Conservation (phyloP, 2,888 invertebrate species). For the Shargacucullia verbasci region DNA sequence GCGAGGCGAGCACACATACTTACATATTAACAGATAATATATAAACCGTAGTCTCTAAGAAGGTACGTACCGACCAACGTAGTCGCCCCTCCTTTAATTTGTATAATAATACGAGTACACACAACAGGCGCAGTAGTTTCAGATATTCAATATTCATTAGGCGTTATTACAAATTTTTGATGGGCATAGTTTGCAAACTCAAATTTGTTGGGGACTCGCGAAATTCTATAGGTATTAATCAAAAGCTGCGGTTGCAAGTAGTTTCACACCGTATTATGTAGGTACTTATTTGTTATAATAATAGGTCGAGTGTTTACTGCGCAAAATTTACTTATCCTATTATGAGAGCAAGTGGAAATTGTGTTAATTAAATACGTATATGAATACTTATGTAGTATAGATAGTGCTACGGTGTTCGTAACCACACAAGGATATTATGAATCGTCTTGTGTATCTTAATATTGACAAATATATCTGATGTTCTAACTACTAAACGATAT, state of each 20-base stretch:
- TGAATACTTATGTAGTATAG: neutral
- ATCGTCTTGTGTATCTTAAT: neutral
- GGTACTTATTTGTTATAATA: conserved; percentile 9
- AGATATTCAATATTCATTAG: conserved; percentile 76
- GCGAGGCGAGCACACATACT: conserved; percentile 62
- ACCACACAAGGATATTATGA: neutral
- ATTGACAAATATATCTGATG: too few relatives aligned
- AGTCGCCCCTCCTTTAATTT: conserved; percentile 66
- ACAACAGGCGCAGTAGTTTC: conserved; percentile 62
- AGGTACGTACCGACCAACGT: conserved; percentile 49
- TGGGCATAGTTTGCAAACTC: conserved; percentile 67
- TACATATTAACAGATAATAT: conserved; percentile 42
- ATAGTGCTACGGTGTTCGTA: neutral
- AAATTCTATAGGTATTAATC: conserved; percentile 60
- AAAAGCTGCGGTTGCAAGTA: conserved; percentile 37
- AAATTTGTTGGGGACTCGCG: conserved; percentile 54
- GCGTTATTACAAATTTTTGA: conserved; percentile 68
- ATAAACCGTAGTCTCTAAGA: conserved; percentile 40
- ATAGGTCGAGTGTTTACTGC: conserved; percentile 3
- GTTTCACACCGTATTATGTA: conserved; percentile 8
- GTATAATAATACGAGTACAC: conserved; percentile 42
- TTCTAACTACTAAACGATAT: too few relatives aligned
- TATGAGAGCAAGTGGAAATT: conserved; percentile 5
- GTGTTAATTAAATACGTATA: conserved; percentile 17
- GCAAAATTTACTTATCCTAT: neutral